Evolutionary conservation across 2,113 vertebrate genomes (phyloP), one percentile per base, ranked within the genome.

Genomic region (Lophura nycthemera): DNA sequence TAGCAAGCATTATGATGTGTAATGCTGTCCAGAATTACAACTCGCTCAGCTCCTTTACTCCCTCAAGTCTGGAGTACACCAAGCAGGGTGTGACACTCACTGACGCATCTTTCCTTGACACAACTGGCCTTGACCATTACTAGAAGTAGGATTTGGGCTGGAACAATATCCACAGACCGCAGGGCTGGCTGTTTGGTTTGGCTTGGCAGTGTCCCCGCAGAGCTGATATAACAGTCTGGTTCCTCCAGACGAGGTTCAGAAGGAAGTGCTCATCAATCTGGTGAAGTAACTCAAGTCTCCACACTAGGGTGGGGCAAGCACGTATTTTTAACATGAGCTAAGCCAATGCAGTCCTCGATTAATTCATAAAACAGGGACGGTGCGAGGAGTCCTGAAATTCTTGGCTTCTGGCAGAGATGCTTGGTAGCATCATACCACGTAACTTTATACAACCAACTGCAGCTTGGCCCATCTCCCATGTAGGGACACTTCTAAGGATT

Each of bases 311-410:
- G 90, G 73, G 42, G 70, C 57, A 61, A 65, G 43, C 7, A 63
- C 83, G 73, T 96, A 90, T 36, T 94, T 94, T 86, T 57, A 10
- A 63, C 27, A 32, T 86, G 79, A 92, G 27, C 63, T 48, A 42
- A 5, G 12, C 24, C 80, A 83, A 75, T 10, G 3, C 75, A 71
- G 79, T 43, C 18, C 38, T 94, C 69, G 34, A 25, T 48, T 90
- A 81, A 91, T 86, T 88, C 48, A 61, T 89, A 54, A 90, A 81
- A 21, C 40, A 88, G 52, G 7, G 29, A 40, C 5, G 2, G 30
- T 48, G 38, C 56, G 67, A 77, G 69, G 64, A 86, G 56, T 42
- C 50, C 67, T 67, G n/a, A 52, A 83, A 81, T 89, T 69, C 72
- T 52, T 94, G 20, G 21, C 27, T 77, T 81, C 88, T 95, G 91